Evolutionary conservation across 2,113 vertebrate genomes (phyloP), one percentile per base, ranked within the genome.

Genomic region (Syrmaticus mikado): DNA sequence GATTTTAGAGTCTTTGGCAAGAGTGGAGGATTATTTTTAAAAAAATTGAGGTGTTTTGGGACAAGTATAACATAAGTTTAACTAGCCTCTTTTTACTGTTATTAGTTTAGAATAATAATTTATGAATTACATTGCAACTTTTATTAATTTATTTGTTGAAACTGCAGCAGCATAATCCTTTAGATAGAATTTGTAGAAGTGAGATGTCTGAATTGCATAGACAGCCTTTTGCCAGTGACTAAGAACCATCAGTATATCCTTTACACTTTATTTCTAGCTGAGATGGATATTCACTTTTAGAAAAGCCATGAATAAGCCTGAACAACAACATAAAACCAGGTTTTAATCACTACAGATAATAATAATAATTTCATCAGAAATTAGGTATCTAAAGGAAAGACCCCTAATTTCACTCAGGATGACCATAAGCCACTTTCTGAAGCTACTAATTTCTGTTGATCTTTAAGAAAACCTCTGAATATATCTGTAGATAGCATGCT

Each of bases 1-100:
- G 82, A 89, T 86, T 96, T 93, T 13, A 50, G 30, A 64, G 57
- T 34, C 68, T 66, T 78, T 90, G 77, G 82, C 74, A 90, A 24
- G 60, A 95, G 24, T 5, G 41, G 41, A 43, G 41, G 41, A 43
- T 43, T 43, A 43, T 43, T 43, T 15, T 14, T 41, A 43, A 43
- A 43, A 41, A 43, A 43, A 43, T 43, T 16, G 41, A 43, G 15
- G 41, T 16, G 41, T 15, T 43, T 43, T 43, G 14, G 41, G 41
- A 43, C 41, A 89, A 84, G 21, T 45, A 4, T 3, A 75, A 70
- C 18, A 30, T 13, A 40, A 80, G 60, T 57, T 86, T 66, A 71
- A 57, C 43, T 41, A 14, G 28, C 13, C 30, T 41, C 12, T 27
- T 76, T 91, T 65, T 65, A 43, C 28, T 68, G 48, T 32, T 80